These are phyloP conservation scores for Mormyrops attenuatus DNA, from an alignment of 2,797 vertebrate genomes.

Conservation along the genomic window DNA sequence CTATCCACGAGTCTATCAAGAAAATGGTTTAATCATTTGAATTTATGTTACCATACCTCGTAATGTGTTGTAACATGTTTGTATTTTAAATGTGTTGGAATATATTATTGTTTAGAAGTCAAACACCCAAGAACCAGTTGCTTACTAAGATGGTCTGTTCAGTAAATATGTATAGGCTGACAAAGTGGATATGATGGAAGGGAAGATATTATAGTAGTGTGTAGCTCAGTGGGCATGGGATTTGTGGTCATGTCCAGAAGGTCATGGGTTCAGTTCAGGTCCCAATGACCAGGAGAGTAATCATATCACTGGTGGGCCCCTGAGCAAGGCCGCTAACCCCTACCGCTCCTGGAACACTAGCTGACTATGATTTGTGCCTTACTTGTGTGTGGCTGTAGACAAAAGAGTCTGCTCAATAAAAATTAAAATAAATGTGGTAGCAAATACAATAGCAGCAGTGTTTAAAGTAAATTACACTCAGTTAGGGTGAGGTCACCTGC, in stretches of 20 bases:
- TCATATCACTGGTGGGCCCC: background rate
- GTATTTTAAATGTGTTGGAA: background rate
- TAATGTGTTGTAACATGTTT: background rate
- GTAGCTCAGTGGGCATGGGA: background rate
- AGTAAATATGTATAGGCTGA: background rate
- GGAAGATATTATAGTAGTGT: background rate
- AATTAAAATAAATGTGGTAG: background rate
- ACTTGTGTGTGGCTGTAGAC: background rate
- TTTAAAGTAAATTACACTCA: background rate
- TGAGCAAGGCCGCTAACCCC: background rate
- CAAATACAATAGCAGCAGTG: background rate
- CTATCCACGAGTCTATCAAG: background rate
- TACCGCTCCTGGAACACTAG: background rate
- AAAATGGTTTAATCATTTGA: background rate
- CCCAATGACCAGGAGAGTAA: background rate
- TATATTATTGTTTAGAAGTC: background rate
- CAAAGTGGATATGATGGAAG: background rate
- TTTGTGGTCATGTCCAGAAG: background rate
- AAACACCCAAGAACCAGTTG: background rate
- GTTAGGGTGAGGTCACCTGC: background rate
- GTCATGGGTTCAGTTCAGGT: background rate
- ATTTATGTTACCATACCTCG: background rate
- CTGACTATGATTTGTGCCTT: background rate
- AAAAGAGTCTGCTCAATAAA: background rate
- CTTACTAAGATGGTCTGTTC: background rate